A percentile compares a stretch with the other conserved stretches of the same genome.
Evolutionary conservation across 1,140 invertebrate species (phyloP).

Genomic region (Subanguina moxae): DNA sequence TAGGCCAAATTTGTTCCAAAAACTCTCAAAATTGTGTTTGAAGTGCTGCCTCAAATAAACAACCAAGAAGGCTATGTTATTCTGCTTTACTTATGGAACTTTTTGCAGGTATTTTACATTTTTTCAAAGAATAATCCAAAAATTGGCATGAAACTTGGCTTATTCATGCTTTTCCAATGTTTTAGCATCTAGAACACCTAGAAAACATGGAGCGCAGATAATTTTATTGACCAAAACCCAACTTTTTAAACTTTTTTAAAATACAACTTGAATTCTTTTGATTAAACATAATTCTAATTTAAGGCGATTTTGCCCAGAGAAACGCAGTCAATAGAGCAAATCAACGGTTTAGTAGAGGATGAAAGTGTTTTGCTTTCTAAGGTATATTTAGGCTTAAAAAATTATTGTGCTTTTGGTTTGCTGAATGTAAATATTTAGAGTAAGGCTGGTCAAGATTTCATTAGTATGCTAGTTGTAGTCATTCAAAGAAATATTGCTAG

Average conservation of each 20-base stretch:
- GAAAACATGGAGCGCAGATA: too few species aligned
- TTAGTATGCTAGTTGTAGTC: not conserved
- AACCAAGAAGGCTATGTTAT: slow-evolving; percentile 18
- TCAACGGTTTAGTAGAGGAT: not conserved
- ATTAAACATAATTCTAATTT: slow-evolving; percentile 5
- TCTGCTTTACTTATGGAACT: slow-evolving; percentile 18
- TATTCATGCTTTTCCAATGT: too few species aligned
- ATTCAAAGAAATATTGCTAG: not conserved
- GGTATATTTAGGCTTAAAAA: not conserved
- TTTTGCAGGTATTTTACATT: slow-evolving; percentile 17
- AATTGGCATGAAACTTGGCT: too few species aligned
- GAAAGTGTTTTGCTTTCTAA: not conserved
- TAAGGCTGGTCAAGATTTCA: not conserved
- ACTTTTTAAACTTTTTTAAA: too few species aligned
- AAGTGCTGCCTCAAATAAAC: slow-evolving; percentile 10
- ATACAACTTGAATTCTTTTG: not conserved
- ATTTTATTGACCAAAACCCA: too few species aligned
- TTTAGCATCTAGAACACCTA: too few species aligned
- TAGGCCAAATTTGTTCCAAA: slow-evolving; percentile 18
- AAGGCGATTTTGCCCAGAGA: slow-evolving; percentile 1
- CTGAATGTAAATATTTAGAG: not conserved
- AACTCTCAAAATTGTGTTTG: slow-evolving; percentile 4
- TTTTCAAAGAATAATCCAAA: too few species aligned
- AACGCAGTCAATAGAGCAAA: not conserved
- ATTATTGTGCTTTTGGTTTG: not conserved